Evolutionary conservation across 64 coral and sea anemone genomes (phyloP).

Genomic region (Porites lutea): DNA sequence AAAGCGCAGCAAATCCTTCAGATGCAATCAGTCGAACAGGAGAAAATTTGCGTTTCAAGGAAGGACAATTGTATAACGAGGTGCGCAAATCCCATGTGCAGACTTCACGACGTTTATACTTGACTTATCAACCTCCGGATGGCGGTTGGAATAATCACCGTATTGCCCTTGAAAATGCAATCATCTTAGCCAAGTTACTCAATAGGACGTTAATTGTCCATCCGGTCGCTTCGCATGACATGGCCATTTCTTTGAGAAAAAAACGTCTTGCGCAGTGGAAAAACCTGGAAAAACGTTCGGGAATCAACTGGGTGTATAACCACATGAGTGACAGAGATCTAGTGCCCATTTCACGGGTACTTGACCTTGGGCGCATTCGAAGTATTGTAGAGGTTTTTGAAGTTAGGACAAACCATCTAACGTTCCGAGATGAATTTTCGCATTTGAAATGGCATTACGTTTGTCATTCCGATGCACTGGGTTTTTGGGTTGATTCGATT

Average conservation of each 20-base stretch:
- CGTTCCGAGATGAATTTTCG: slow-evolving; percentile 23
- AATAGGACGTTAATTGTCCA: slow-evolving; percentile 54
- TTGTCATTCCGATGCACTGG: slow-evolving; percentile 40
- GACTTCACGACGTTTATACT: slow-evolving; percentile 52
- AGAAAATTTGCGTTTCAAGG: not conserved
- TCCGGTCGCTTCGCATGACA: slow-evolving; percentile 52
- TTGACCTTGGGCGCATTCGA: slow-evolving; percentile 40
- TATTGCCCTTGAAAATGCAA: slow-evolving; percentile 61
- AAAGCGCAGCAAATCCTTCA: not conserved
- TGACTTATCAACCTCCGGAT: slow-evolving; percentile 65
- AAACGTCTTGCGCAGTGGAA: slow-evolving; percentile 42
- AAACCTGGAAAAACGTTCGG: slow-evolving; percentile 27
- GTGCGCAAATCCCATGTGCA: slow-evolving; percentile 30
- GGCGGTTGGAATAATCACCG: slow-evolving; percentile 67
- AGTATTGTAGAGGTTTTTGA: slow-evolving; percentile 28
- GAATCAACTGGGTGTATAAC: slow-evolving; percentile 67
- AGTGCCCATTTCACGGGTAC: slow-evolving; percentile 22
- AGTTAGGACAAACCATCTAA: slow-evolving; percentile 39
- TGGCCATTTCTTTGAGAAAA: slow-evolving; percentile 3
- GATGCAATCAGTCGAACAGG: not conserved
- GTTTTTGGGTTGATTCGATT: slow-evolving; percentile 59
- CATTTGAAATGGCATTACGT: slow-evolving; percentile 53
- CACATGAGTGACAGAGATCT: slow-evolving; percentile 31
- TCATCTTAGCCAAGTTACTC: slow-evolving; percentile 52
- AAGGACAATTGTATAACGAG: slow-evolving; percentile 37